phyloP scores from a whole-genome alignment of 2,888 invertebrate species.

The Ochropacha duplaris region DNA sequence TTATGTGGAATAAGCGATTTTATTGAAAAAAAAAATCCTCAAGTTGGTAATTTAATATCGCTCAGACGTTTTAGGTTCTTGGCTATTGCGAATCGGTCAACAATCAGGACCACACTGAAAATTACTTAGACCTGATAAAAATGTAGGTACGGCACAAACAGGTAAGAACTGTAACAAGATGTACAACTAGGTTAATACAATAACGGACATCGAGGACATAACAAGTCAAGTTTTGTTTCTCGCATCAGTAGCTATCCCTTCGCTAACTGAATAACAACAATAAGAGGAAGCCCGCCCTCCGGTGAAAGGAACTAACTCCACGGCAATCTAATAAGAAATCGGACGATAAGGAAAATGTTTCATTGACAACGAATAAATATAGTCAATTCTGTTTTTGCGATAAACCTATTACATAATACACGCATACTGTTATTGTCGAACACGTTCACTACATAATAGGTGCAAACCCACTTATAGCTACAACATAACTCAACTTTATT shows the following conservation, averaged over 20 bases:
- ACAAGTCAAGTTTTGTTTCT: constrained; percentile 68
- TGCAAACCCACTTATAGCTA: not conserved
- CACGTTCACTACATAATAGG: not conserved
- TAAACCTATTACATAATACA: constrained; percentile 49
- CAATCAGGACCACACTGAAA: not conserved
- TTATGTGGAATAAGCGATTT: constrained; percentile 16
- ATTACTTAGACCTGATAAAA: not conserved
- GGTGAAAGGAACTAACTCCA: constrained; percentile 57
- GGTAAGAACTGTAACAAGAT: constrained; percentile 8
- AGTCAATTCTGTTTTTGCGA: constrained; percentile 51
- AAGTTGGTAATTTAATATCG: not conserved
- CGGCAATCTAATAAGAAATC: constrained; percentile 74
- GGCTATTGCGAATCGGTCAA: not conserved
- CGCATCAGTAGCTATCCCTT: constrained; percentile 63
- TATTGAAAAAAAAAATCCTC: constrained; percentile 7
- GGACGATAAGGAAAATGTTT: constrained; percentile 73
- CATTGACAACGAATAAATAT: constrained; percentile 72
- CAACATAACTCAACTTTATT: constrained; percentile 6
- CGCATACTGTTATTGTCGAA: constrained; percentile 23
- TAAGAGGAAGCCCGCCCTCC: constrained; percentile 50
- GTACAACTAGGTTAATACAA: constrained; percentile 44
- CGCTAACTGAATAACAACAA: constrained; percentile 73
- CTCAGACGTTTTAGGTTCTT: not conserved
- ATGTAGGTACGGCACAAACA: not conserved
- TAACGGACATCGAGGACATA: constrained; percentile 54